Evolutionary conservation across 2,113 vertebrate genomes (phyloP).

Genomic region (Irena cyanogastra): DNA sequence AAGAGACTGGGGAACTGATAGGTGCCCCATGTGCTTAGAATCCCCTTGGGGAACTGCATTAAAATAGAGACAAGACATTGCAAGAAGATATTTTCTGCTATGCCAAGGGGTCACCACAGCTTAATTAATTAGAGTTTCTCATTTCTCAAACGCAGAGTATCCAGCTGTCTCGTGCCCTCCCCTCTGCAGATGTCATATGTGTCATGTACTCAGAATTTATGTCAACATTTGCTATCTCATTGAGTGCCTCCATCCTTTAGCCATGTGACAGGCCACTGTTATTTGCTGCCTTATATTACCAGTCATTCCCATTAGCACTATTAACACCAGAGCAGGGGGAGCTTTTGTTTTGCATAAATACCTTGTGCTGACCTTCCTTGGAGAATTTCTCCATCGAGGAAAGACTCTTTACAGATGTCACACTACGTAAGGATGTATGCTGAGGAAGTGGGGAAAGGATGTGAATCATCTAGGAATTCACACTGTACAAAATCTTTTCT

Average conservation of each 20-base stretch:
- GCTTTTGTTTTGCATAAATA: not conserved
- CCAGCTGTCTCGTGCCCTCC: slow-evolving; percentile 1
- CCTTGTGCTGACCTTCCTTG: not conserved
- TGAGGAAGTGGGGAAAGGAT: not conserved
- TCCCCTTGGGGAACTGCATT: not conserved
- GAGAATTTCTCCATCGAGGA: not conserved
- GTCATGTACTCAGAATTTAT: slow-evolving; percentile 27
- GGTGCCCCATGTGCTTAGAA: not conserved
- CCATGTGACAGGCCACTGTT: not conserved
- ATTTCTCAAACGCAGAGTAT: not conserved
- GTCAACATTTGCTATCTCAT: not conserved
- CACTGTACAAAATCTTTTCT: not conserved
- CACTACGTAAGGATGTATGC: not conserved
- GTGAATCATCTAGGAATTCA: not conserved
- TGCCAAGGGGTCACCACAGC: not conserved
- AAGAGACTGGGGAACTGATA: not conserved
- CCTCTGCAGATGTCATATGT: not conserved
- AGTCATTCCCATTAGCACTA: not conserved
- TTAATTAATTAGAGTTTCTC: slow-evolving; percentile 34
- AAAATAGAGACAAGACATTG: not conserved
- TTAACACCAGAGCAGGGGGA: not conserved
- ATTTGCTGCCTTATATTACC: not conserved
- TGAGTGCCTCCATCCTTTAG: not conserved
- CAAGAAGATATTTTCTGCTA: not conserved
- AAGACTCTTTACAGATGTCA: not conserved